Evolutionary conservation across 1,140 invertebrate species (phyloP).

Genomic region (Nylanderia fulva): DNA sequence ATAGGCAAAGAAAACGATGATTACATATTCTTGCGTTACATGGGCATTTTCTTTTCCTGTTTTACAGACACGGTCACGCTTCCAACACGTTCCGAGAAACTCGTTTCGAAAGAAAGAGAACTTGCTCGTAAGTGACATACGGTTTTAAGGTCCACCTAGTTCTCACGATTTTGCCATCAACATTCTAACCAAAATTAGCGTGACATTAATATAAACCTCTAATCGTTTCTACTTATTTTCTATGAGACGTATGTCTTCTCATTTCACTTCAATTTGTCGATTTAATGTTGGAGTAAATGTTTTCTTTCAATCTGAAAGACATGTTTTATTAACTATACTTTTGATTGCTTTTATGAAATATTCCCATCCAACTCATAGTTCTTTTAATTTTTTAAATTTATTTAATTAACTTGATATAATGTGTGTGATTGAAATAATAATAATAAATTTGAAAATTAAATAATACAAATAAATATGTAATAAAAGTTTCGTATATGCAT

Average conservation of each 20-base stretch:
- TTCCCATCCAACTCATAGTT: background rate
- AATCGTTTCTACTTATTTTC: background rate
- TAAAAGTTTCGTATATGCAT: background rate
- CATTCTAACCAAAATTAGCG: conserved; percentile 23
- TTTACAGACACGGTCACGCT: conserved; percentile 65
- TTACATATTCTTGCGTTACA: conserved; percentile 31
- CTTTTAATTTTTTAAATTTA: no score
- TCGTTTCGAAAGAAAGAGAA: conserved; percentile 72
- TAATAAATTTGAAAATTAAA: background rate
- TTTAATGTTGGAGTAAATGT: background rate
- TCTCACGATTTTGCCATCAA: conserved; percentile 70
- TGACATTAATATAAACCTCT: conserved; percentile 33
- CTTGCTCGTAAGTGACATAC: conserved; percentile 55
- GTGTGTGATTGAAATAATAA: no score
- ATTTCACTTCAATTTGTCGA: background rate
- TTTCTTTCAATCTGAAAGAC: background rate
- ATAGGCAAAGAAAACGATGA: conserved; percentile 9
- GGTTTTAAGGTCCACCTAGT: conserved; percentile 67
- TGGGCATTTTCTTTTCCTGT: conserved; percentile 41
- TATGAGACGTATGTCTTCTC: background rate
- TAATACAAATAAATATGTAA: background rate
- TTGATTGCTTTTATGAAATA: background rate
- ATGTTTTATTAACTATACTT: background rate
- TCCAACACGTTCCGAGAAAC: conserved; percentile 63
- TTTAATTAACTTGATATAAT: background rate